These are phyloP conservation scores for Eulimnadia texana DNA, from an alignment of 1,140 invertebrate genomes.

Conservation along the genomic window DNA sequence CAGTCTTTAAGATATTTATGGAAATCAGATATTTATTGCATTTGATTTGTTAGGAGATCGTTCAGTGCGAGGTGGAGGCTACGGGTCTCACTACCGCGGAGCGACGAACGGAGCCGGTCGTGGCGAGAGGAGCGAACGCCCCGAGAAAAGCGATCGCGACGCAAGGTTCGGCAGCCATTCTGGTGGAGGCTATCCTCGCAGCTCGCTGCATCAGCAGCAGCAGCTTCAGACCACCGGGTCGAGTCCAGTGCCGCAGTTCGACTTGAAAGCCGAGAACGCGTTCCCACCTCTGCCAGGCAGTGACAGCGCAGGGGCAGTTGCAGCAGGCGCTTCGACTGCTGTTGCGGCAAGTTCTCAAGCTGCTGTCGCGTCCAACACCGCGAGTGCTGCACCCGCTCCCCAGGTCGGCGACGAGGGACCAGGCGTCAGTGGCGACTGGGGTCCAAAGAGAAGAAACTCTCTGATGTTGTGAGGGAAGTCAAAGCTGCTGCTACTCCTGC, in stretches of 20 bases:
- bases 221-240: not conserved
- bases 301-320: constrained; percentile 17
- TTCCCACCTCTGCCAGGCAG: constrained; percentile 65
- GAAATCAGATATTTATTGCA: not conserved
- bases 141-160: constrained; percentile 23
- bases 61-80: not conserved
- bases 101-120: not conserved
- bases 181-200: not conserved
- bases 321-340: not conserved
- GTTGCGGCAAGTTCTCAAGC: not conserved
- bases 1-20: not conserved
- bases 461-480: constrained; percentile 65
- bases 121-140: constrained; percentile 26
- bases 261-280: constrained; percentile 53
- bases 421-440: not conserved
- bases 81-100: constrained; percentile 1
- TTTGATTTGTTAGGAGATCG: constrained; percentile 5
- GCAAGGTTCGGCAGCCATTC: constrained; percentile 1
- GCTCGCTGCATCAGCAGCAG: constrained; percentile 2
- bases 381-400: not conserved
- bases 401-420: no score
- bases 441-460: constrained; percentile 30
- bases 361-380: not conserved
- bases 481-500: no score
- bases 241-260: constrained; percentile 40